phyloP scores from a whole-genome alignment of 1,140 invertebrate genomes.

The Leptinotarsa texana region DNA sequence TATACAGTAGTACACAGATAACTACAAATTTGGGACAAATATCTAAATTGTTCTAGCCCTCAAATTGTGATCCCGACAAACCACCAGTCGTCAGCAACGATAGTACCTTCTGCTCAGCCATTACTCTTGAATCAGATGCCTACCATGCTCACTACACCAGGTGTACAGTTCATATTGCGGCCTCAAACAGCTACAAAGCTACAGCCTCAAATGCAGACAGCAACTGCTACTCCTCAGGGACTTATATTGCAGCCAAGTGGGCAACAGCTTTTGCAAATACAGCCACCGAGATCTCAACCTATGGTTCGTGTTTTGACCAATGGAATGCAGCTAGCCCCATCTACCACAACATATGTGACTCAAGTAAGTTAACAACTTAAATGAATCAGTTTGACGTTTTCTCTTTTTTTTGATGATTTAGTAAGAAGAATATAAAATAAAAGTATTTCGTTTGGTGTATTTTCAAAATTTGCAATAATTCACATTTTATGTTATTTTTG shows the following conservation, averaged over 20 bases:
- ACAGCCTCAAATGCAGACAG: conserved; percentile 50
- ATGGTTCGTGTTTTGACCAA: conserved; percentile 60
- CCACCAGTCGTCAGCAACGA: conserved; percentile 44
- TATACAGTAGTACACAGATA: too few relatives aligned
- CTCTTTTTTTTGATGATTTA: too few relatives aligned
- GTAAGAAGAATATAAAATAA: too few relatives aligned
- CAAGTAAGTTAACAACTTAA: conserved; percentile 34
- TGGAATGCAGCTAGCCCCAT: conserved; percentile 56
- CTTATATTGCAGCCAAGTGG: conserved; percentile 52
- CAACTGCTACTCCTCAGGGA: conserved; percentile 54
- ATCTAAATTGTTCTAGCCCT: conserved; percentile 41
- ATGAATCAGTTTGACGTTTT: too few relatives aligned
- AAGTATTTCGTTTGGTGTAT: too few relatives aligned
- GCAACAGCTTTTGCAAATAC: conserved; percentile 49
- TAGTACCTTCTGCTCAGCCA: conserved; percentile 53
- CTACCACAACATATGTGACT: conserved; percentile 51
- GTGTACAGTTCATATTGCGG: conserved; percentile 60
- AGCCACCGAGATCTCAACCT: conserved; percentile 57
- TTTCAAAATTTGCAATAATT: too few relatives aligned
- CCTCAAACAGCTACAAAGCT: conserved; percentile 58
- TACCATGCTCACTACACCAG: conserved; percentile 51
- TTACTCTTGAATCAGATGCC: conserved; percentile 54
- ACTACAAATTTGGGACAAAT: too few relatives aligned
- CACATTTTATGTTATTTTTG: too few relatives aligned
- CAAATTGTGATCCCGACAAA: conserved; percentile 52